A percentile compares a stretch with the other conserved stretches of the same genome.
phyloP scores from a whole-genome alignment of 2,113 vertebrate species.

The Pandion haliaetus region DNA sequence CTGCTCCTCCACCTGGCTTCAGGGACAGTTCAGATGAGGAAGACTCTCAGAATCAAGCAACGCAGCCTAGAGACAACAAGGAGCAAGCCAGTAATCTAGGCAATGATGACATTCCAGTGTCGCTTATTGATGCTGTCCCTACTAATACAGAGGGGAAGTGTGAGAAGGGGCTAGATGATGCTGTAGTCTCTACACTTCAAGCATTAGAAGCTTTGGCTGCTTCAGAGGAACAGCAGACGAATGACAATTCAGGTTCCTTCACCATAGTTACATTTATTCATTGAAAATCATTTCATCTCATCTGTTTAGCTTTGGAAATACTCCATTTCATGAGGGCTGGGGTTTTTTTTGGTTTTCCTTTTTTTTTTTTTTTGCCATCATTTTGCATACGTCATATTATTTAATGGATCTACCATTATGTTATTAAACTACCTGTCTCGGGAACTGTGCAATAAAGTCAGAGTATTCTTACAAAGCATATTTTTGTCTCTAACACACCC shows the following conservation, averaged over 20 bases:
- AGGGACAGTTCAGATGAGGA: constrained; percentile 98
- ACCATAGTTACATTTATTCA: constrained; percentile 98
- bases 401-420: constrained; percentile 52
- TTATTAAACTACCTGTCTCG: constrained; percentile 49
- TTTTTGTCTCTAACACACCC: constrained; percentile 67
- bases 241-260: constrained; percentile 99
- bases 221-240: constrained; percentile 93
- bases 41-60: constrained; percentile 82
- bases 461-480: constrained; percentile 48
- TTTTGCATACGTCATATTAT: constrained; percentile 57
- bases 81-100: constrained; percentile 66
- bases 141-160: constrained; percentile 80
- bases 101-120: constrained; percentile 91
- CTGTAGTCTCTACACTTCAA: constrained; percentile 90
- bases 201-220: constrained; percentile 91
- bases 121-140: constrained; percentile 94
- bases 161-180: constrained; percentile 84
- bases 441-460: constrained; percentile 74
- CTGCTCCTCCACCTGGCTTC: constrained; percentile 96
- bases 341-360: background rate
- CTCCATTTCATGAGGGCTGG: constrained; percentile 70
- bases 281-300: constrained; percentile 81
- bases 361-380: constrained; percentile 4
- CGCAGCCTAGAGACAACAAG: constrained; percentile 72
- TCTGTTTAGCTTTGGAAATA: constrained; percentile 79